Percentiles rank a stretch among this genome's conserved stretches.
phyloP scores from a whole-genome alignment of 2,797 vertebrate species.

The Anomalospiza imberbis region DNA sequence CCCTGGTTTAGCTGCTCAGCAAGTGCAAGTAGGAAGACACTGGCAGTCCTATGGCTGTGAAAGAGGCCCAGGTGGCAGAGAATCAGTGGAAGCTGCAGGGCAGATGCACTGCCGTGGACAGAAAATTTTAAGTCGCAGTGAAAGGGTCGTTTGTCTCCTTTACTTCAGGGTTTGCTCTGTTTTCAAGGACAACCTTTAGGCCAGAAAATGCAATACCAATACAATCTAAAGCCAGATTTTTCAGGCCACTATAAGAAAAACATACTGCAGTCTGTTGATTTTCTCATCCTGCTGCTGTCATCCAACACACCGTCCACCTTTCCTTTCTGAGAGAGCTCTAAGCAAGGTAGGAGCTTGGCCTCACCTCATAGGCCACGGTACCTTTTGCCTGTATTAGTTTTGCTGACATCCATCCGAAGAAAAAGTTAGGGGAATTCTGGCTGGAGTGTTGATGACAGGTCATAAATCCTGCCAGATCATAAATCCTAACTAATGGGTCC shows the following conservation, averaged over 20 bases:
- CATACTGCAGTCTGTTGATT: not conserved
- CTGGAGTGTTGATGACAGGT: not conserved
- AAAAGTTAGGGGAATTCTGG: slow-evolving; percentile 38
- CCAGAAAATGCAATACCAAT: not conserved
- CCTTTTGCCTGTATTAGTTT: not conserved
- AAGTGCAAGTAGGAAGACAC: not conserved
- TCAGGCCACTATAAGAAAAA: not conserved
- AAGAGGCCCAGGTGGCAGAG: not conserved
- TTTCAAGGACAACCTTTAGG: not conserved
- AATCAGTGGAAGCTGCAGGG: not conserved
- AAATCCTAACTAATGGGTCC: not conserved
- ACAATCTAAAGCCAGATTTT: not conserved
- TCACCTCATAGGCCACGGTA: not conserved
- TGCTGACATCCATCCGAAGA: not conserved
- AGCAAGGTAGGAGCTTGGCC: not conserved
- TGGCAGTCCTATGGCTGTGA: not conserved
- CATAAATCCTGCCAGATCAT: not conserved
- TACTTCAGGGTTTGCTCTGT: not conserved
- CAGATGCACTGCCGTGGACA: not conserved
- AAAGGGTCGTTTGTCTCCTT: not conserved
- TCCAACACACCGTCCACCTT: not conserved
- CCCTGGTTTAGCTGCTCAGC: not conserved
- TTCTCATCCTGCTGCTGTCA: not conserved
- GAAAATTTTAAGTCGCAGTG: not conserved
- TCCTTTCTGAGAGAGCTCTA: not conserved